Base-by-base conservation (phyloP, 2,113 vertebrate genomes). In the Pantherophis guttatus region DNA sequence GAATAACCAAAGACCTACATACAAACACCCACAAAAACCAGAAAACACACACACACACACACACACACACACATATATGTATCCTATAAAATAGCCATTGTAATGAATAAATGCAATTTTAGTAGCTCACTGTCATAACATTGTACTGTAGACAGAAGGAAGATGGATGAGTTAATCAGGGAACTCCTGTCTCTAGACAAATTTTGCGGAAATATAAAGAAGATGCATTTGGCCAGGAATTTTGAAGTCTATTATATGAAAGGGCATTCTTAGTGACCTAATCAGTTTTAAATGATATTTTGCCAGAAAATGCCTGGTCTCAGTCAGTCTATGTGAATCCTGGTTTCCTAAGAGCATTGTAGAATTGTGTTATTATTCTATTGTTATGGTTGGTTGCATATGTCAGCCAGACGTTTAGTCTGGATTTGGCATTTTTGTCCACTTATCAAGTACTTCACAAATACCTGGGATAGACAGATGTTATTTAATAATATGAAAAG, bases 141-240 rank as follows among this genome's bases (percentile, higher is more conserved):
- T 92, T 24, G 17, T 3, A 52, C 89, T 21, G 86, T 92, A 13
- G 19, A 26, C 33, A 94, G 91, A 86, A 48, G 2, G 85, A 89
- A 93, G 29, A 89, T 59, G 86, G 91, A 91, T 7, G 57, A 52
- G 62, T 87, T 24, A 53, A 92, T 89, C 33, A 94, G 53, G 11
- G 89, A 1, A 85, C 95, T 95, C 90, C 52, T 5, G 44, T 48
- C 91, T 94, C 33, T 86, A 94, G 52, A 86, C 58, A 15, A 4
- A 90, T 92, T 48, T 17, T n/a, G 26, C 50, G 90, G 94, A 95
- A 88, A 44, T 90, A 88, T 24, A 26, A 91, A 39, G 13, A 92
- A 96, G 90, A 92, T 94, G 87, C 91, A 52, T 96, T 94, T 95
- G 23, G 21, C 88, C 85, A 17, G 5, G 85, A 0, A 12, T 85